Evolutionary conservation across 2,888 invertebrate genomes (phyloP).

Genomic region (Lasioglossum zephyrum): DNA sequence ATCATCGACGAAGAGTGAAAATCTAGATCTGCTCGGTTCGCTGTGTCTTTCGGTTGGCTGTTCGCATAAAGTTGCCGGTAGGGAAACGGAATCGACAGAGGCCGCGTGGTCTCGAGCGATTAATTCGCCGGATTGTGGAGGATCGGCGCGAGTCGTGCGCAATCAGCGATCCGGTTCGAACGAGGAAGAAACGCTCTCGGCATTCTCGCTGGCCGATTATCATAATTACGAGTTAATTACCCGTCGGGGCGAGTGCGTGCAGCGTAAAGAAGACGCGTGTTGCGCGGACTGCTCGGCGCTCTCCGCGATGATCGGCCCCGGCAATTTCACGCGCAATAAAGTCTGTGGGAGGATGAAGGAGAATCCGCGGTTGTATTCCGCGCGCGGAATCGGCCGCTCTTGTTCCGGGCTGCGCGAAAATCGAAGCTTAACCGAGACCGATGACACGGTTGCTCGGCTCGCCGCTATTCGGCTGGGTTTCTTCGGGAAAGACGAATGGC

Average conservation of each 20-base stretch:
- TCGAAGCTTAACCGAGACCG: conserved; percentile 26
- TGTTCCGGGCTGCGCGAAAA: conserved; percentile 42
- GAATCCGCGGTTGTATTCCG: conserved; percentile 8
- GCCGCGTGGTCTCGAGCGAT: neutral
- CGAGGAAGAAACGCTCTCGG: conserved; percentile 44
- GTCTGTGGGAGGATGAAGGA: conserved; percentile 33
- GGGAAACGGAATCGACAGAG: neutral
- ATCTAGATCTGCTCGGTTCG: neutral
- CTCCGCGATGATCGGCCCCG: conserved; percentile 30
- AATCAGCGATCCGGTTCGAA: conserved; percentile 41
- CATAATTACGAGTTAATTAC: conserved; percentile 58
- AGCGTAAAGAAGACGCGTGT: conserved; percentile 11
- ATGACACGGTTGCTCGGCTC: conserved; percentile 24
- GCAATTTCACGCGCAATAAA: conserved; percentile 56
- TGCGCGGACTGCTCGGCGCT: neutral
- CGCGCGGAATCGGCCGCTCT: conserved; percentile 26
- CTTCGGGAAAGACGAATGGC: conserved; percentile 68
- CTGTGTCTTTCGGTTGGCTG: neutral
- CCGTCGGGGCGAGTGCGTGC: conserved; percentile 22
- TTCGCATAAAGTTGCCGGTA: neutral
- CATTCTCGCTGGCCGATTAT: conserved; percentile 46
- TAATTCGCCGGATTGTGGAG: neutral
- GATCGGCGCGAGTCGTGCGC: conserved; percentile 11
- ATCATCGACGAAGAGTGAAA: neutral
- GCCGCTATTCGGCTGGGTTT: conserved; percentile 29